Evolutionary conservation across 1,140 invertebrate species (phyloP).

Genomic region (Copidosoma floridanum): DNA sequence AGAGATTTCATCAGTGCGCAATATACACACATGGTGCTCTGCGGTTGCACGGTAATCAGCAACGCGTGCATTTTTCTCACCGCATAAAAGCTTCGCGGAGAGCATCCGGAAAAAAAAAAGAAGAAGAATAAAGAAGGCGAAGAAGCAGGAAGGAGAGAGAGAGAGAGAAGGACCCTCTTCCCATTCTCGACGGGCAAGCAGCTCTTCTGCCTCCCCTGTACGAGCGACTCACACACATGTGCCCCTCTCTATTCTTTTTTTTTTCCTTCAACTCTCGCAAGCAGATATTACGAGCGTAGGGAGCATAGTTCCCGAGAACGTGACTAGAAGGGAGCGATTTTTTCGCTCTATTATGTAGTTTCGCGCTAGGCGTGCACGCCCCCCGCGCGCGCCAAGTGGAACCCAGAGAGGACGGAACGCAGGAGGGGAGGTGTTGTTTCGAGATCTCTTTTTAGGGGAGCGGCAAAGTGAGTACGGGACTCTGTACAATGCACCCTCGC

Average conservation of each 20-base stretch:
- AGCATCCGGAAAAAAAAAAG: neutral
- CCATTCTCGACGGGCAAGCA: neutral
- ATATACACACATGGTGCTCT: no score
- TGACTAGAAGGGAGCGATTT: conserved; percentile 20
- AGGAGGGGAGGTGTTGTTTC: conserved; percentile 18
- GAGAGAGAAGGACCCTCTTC: conserved; percentile 8
- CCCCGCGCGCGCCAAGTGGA: no score
- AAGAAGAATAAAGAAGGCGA: neutral
- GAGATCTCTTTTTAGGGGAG: conserved; percentile 17
- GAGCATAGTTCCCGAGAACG: conserved; percentile 8
- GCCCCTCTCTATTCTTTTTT: neutral
- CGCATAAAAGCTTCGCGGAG: neutral
- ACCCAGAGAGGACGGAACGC: neutral
- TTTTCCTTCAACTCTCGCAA: conserved; percentile 7
- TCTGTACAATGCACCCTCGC: no score
- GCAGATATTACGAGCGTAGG: neutral
- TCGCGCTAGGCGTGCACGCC: conserved; percentile 12
- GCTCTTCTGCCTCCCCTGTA: neutral
- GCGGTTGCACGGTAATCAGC: no score
- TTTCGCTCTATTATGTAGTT: conserved; percentile 24
- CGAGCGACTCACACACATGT: neutral
- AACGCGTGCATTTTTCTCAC: conserved; percentile 5
- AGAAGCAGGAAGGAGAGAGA: conserved; percentile 4
- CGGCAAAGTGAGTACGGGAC: no score
- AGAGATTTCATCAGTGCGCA: no score